A percentile compares a stretch with the other conserved stretches of the same genome.
Conservation (phyloP, 2,113 vertebrate genomes). For the Carettochelys insculpta region DNA sequence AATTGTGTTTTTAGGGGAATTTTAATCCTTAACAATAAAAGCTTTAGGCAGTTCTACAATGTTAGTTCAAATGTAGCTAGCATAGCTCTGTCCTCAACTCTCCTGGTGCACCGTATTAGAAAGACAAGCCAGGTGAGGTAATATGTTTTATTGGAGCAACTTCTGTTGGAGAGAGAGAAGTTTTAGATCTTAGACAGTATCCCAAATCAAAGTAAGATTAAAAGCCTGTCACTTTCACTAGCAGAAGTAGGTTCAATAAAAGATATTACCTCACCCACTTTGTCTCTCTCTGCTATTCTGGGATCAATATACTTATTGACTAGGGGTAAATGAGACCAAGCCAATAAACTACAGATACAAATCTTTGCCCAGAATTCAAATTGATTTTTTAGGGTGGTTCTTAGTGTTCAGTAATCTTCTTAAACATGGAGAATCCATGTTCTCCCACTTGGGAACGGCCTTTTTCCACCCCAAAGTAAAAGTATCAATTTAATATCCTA, state of each 20-base stretch:
- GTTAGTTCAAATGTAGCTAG: background rate
- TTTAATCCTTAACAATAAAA: background rate
- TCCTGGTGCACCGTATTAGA: background rate
- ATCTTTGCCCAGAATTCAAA: background rate
- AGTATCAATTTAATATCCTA: background rate
- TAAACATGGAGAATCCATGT: background rate
- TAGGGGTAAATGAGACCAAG: background rate
- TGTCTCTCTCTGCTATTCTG: background rate
- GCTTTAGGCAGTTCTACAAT: background rate
- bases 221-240: background rate
- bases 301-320: background rate
- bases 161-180: background rate
- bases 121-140: background rate
- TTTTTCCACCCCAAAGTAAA: background rate
- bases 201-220: background rate
- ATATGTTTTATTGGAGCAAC: background rate
- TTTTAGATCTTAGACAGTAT: background rate
- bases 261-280: no score
- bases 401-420: background rate
- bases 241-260: background rate
- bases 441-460: background rate
- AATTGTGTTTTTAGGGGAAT: background rate
- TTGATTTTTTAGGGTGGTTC: background rate
- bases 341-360: background rate
- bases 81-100: background rate